Percentiles rank a stretch among this genome's conserved stretches.
Evolutionary conservation across 2,113 vertebrate species (phyloP).

Genomic region (Phasianus colchicus): DNA sequence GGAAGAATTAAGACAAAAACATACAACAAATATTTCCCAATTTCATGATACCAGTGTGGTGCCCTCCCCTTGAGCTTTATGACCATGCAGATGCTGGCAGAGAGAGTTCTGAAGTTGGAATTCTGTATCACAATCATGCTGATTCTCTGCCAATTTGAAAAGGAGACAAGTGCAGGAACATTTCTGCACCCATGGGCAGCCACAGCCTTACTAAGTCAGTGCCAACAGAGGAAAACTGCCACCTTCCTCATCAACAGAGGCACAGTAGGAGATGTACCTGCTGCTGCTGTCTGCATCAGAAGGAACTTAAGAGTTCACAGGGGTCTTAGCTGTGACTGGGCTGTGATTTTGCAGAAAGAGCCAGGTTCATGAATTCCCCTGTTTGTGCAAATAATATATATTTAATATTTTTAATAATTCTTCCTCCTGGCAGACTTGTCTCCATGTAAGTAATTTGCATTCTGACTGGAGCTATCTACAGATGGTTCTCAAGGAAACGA

Average conservation of each 20-base stretch:
- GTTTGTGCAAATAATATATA: not conserved
- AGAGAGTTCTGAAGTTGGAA: not conserved
- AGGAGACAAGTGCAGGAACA: not conserved
- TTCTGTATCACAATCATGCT: not conserved
- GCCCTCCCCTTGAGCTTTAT: not conserved
- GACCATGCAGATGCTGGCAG: not conserved
- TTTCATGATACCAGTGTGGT: not conserved
- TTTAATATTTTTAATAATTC: not conserved
- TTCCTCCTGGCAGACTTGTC: not conserved
- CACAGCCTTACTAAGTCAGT: not conserved
- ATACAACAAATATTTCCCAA: not conserved
- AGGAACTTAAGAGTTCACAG: not conserved
- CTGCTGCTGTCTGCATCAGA: not conserved
- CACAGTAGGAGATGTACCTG: not conserved
- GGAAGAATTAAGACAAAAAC: not conserved
- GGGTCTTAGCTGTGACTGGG: not conserved
- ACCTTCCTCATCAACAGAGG: not conserved
- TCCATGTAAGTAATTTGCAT: not conserved
- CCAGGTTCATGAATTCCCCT: not conserved
- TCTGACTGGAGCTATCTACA: not conserved
- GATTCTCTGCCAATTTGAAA: not conserved
- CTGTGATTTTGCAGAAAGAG: not conserved
- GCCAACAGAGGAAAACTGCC: not conserved
- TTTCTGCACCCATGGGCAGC: not conserved
- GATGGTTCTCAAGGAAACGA: not conserved